These are phyloP conservation scores for Pachymerium ferrugineum DNA, from an alignment of 2,888 invertebrate species.

Conservation along the genomic window DNA sequence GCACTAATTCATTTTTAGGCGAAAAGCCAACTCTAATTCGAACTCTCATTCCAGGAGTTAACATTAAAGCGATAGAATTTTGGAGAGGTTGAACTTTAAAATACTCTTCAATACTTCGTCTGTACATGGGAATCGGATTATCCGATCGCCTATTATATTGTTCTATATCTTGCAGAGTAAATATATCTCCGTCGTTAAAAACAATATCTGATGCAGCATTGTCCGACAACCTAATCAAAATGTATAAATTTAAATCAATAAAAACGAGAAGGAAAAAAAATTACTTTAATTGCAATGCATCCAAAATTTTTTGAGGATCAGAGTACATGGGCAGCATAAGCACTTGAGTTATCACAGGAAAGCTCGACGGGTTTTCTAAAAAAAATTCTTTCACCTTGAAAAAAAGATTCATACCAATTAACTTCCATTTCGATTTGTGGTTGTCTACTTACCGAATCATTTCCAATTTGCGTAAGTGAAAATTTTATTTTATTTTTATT, in stretches of 20 bases:
- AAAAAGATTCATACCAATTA: not conserved
- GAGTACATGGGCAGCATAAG: slow-evolving; percentile 67
- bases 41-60: slow-evolving; percentile 56
- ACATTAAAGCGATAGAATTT: slow-evolving; percentile 54
- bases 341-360: slow-evolving; percentile 65
- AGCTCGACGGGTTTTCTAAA: slow-evolving; percentile 66
- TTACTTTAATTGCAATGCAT: slow-evolving; percentile 43
- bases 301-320: slow-evolving; percentile 54
- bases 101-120: slow-evolving; percentile 48
- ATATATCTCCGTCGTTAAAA: slow-evolving; percentile 50
- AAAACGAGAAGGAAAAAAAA: not conserved
- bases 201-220: slow-evolving; percentile 41
- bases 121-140: slow-evolving; percentile 45
- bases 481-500: slow-evolving; percentile 55
- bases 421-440: not conserved
- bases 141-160: slow-evolving; percentile 43
- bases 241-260: not conserved
- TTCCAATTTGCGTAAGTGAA: slow-evolving; percentile 69
- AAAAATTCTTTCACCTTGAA: slow-evolving; percentile 57
- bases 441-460: slow-evolving; percentile 53
- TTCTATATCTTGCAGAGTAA: slow-evolving; percentile 48
- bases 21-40: slow-evolving; percentile 50
- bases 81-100: slow-evolving; percentile 50
- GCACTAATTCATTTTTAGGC: slow-evolving; percentile 50
- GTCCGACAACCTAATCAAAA: slow-evolving; percentile 25